Conservation (phyloP, 2,797 vertebrate species). For the Borostomias antarcticus region DNA sequence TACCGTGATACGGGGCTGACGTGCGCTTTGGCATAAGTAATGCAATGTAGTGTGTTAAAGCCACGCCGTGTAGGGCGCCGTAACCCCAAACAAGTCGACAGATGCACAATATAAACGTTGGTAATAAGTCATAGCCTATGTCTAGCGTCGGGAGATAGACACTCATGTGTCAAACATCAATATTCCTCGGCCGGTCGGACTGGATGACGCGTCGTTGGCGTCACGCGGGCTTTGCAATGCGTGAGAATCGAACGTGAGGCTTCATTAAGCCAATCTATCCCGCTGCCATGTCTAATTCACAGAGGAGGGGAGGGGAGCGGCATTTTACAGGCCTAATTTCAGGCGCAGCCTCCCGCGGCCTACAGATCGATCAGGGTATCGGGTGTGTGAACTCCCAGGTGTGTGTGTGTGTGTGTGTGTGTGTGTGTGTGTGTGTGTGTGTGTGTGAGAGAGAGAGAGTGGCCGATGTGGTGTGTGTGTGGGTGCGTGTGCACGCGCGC, state of each 20-base stretch:
- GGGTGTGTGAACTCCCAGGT: constrained; percentile 36
- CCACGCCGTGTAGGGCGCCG: background rate
- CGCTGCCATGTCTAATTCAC: constrained; percentile 21
- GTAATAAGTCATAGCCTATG: too few relatives aligned
- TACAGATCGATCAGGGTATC: constrained; percentile 45
- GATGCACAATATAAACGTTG: too few relatives aligned
- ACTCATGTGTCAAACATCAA: background rate
- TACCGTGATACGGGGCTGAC: background rate
- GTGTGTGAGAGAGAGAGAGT: background rate
- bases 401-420: too few relatives aligned
- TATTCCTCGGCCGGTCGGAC: background rate
- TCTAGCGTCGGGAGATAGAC: background rate
- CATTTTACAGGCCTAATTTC: constrained; percentile 34
- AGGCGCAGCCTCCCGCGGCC: constrained; percentile 45
- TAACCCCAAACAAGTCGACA: too few relatives aligned
- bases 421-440: constrained; percentile 3
- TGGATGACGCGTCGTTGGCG: too few relatives aligned
- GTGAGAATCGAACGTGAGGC: background rate
- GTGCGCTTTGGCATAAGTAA: background rate
- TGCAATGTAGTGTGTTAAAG: background rate
- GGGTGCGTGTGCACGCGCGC: background rate
- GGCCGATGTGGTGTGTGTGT: background rate
- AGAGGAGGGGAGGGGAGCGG: constrained; percentile 15
- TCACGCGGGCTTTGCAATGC: too few relatives aligned
- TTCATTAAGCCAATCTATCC: constrained; percentile 53